Percentiles rank a stretch among this genome's conserved stretches.
phyloP scores from a whole-genome alignment of 2,113 vertebrate genomes.

The Ifrita kowaldi region DNA sequence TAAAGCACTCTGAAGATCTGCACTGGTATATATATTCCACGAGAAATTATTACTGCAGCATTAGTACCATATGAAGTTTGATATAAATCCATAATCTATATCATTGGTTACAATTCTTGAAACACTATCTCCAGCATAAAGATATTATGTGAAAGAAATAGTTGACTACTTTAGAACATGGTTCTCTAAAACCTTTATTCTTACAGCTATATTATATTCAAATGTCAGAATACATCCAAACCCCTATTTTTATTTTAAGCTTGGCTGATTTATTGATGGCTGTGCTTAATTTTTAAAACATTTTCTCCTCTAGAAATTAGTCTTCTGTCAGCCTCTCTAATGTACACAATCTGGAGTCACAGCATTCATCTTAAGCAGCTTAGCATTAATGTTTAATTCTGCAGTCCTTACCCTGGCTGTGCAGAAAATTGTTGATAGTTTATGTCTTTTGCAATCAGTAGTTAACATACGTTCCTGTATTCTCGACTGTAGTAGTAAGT shows the following conservation, averaged over 20 bases:
- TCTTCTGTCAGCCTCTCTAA: constrained; percentile 58
- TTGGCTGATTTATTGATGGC: constrained; percentile 64
- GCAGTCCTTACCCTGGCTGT: constrained; percentile 31
- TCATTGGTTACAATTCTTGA: constrained; percentile 44
- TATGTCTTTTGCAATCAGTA: not conserved
- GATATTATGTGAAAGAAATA: constrained; percentile 28
- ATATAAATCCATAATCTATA: constrained; percentile 46
- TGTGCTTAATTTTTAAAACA: constrained; percentile 72
- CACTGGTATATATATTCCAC: not conserved
- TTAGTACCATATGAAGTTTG: not conserved
- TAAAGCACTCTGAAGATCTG: constrained; percentile 47
- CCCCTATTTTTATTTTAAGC: constrained; percentile 53
- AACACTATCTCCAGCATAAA: constrained; percentile 38
- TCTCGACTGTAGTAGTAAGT: not conserved
- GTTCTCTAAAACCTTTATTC: constrained; percentile 48
- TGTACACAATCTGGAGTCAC: constrained; percentile 42
- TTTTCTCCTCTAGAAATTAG: constrained; percentile 67
- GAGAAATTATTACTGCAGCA: not conserved
- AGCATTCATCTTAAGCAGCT: constrained; percentile 41
- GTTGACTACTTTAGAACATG: constrained; percentile 32
- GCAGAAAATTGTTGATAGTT: not conserved
- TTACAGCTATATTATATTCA: constrained; percentile 56
- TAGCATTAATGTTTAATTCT: constrained; percentile 64
- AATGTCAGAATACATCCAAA: constrained; percentile 54
- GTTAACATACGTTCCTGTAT: not conserved